phyloP scores from a whole-genome alignment of 2,113 vertebrate genomes.

The Cyprinodon tularosa region DNA sequence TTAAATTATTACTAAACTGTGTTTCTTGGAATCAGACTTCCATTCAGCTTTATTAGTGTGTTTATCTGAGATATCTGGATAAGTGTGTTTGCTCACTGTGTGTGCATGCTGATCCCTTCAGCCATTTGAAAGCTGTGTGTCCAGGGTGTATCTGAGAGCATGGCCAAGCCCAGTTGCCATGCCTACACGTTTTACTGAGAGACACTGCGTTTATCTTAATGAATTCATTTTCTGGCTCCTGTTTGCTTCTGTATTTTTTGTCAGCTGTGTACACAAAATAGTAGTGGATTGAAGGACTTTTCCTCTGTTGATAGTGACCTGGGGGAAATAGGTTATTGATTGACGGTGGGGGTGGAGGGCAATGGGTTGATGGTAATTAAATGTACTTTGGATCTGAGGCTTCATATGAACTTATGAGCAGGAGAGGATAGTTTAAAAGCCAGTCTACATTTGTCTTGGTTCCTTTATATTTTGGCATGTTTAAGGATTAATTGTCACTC shows the following conservation, averaged over 20 bases:
- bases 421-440: constrained; percentile 19
- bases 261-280: constrained; percentile 79
- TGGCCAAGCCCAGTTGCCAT: constrained; percentile 68
- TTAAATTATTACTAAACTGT: constrained; percentile 69
- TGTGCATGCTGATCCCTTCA: constrained; percentile 24
- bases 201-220: constrained; percentile 69
- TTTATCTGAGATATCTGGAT: constrained; percentile 3
- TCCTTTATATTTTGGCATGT: not conserved
- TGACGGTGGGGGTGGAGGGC: constrained; percentile 47
- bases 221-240: constrained; percentile 74
- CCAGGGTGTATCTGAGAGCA: constrained; percentile 43
- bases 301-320: constrained; percentile 63
- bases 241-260: constrained; percentile 67
- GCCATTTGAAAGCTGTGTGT: constrained; percentile 47
- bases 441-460: constrained; percentile 22
- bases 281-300: constrained; percentile 54
- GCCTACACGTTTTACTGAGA: constrained; percentile 62
- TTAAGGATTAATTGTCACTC: not conserved
- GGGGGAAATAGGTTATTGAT: constrained; percentile 77
- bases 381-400: constrained; percentile 68
- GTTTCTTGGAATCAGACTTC: constrained; percentile 46
- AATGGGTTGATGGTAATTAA: constrained; percentile 61
- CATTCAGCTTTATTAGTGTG: constrained; percentile 25
- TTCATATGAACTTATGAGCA: constrained; percentile 67
- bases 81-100: not conserved